Percentiles rank a stretch among this genome's conserved stretches.
Evolutionary conservation across 2,888 invertebrate species (phyloP).

Genomic region (Dryadula phaetusa): DNA sequence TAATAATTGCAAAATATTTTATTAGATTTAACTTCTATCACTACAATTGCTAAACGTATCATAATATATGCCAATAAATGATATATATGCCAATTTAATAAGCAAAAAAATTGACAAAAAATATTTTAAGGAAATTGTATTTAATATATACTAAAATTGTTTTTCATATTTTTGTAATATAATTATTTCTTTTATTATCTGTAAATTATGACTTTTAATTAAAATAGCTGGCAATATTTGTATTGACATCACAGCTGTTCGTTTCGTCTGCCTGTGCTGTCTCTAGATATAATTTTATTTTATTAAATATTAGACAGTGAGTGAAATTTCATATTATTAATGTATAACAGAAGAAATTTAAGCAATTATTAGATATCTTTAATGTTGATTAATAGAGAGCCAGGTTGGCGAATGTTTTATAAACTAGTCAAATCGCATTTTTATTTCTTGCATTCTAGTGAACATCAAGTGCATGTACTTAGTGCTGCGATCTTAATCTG

Average conservation of each 20-base stretch:
- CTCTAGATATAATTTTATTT: slow-evolving; percentile 63
- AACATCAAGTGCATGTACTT: slow-evolving; percentile 64
- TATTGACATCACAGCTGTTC: slow-evolving; percentile 84
- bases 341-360: slow-evolving; percentile 53
- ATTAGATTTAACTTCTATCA: too few species aligned
- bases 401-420: slow-evolving; percentile 66
- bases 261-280: slow-evolving; percentile 73
- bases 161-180: background rate
- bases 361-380: slow-evolving; percentile 50
- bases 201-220: slow-evolving; percentile 19
- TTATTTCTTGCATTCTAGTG: slow-evolving; percentile 70
- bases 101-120: background rate
- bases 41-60: too few species aligned
- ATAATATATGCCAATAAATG: too few species aligned
- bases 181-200: slow-evolving; percentile 21
- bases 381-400: slow-evolving; percentile 50
- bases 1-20: too few species aligned
- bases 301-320: slow-evolving; percentile 74
- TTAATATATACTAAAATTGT: background rate
- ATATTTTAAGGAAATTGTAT: background rate
- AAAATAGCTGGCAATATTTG: slow-evolving; percentile 59
- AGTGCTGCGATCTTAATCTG: slow-evolving; percentile 54
- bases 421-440: slow-evolving; percentile 67
- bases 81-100: too few species aligned
- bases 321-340: slow-evolving; percentile 64